Conservation (phyloP, 2,797 vertebrate genomes). For the Catostomus latipinnis region DNA sequence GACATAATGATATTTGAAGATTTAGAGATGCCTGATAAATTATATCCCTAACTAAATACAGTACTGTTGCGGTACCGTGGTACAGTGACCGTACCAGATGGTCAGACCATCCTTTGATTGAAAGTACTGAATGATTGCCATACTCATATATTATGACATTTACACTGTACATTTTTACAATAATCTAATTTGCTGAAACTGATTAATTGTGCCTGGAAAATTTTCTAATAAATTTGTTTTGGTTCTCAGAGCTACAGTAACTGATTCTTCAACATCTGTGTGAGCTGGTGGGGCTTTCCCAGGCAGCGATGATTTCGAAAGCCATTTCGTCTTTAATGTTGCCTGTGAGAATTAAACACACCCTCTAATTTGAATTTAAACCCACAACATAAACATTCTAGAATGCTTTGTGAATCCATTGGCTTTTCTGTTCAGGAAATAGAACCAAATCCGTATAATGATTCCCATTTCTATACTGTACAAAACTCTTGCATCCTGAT, state of each 20-base stretch:
- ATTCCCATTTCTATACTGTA: background rate
- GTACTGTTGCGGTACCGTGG: no score
- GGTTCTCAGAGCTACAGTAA: constrained; percentile 8
- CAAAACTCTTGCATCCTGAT: constrained; percentile 32
- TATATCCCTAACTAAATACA: no score
- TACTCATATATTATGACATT: no score
- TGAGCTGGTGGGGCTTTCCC: constrained; percentile 36
- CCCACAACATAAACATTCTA: constrained; percentile 15
- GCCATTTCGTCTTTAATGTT: background rate
- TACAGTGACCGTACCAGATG: no score
- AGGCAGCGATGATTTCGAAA: background rate
- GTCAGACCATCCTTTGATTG: no score
- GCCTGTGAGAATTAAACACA: constrained; percentile 33
- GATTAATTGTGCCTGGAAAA: constrained; percentile 28
- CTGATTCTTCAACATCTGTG: constrained; percentile 28
- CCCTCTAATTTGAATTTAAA: constrained; percentile 25
- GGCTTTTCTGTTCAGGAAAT: background rate
- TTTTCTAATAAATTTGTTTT: constrained; percentile 6
- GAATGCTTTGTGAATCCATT: constrained; percentile 12
- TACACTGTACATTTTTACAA: background rate
- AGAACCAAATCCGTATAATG: constrained; percentile 6
- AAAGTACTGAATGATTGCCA: no score
- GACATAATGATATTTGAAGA: background rate
- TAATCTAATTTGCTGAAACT: constrained; percentile 22
- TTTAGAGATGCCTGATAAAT: background rate